Base-by-base conservation (phyloP, 2,797 vertebrate species). In the Lagothrix lagotricha region DNA sequence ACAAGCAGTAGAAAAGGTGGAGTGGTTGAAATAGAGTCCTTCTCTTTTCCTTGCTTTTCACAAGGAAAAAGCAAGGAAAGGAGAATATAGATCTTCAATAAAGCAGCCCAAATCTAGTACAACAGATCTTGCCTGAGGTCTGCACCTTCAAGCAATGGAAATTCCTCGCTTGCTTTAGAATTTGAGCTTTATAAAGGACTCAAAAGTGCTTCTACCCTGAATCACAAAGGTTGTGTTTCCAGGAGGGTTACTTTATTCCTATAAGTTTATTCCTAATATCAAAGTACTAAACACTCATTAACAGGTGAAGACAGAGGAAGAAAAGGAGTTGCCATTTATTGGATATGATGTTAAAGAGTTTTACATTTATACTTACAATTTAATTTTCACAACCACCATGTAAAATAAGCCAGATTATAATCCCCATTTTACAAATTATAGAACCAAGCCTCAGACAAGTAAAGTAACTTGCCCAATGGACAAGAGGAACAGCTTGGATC, bases 401-500 rank as follows among this genome's bases (percentile, higher is more conserved):
- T 46, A 61, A 93, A 86, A 44, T 24, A 95, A 75, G 33, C 26
- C 57, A 88, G 19, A 88, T 76, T 92, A 90, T 70, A 96, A 95
- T 19, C 14, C 4, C 14, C 50, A 91, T 64, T 89, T 96, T 86
- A 80, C 33, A 20, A 94, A 91, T 72, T 91, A 86, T 52, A 95
- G 96, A 96, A 82, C 14, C 57, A 95, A 70, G 36, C 19, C 58
- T 88, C 64, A 72, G 83, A 93, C 33, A 97, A 93, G 52, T 91
- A 39, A 64, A 90, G 22, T 33, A 86, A 93, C 48, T 79, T 96
- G 33, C 50, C 33, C 67, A 94, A 79, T 86, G 44, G 77, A 83
- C 26, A 95, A 85, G 28, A 54, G 7, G 17, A 93, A 97, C 14
- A 44, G 15, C 75, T 91, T 26, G 88, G 57, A 75, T 95, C 39